phyloP scores from a whole-genome alignment of 2,113 vertebrate genomes.

The Syrmaticus mikado region DNA sequence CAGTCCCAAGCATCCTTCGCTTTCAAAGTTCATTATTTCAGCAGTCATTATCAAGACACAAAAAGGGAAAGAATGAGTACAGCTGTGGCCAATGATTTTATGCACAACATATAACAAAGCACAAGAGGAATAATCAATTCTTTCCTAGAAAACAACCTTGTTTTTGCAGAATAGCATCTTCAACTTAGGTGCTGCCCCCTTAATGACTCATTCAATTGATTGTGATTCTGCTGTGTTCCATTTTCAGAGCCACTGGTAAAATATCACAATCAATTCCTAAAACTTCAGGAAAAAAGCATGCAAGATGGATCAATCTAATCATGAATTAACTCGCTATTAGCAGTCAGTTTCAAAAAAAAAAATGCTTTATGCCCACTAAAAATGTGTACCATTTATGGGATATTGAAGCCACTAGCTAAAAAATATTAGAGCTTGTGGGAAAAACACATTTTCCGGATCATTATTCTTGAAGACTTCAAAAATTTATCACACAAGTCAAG shows the following conservation, averaged over 20 bases:
- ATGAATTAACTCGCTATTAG: background rate
- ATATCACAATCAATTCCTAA: background rate
- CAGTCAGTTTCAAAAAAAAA: conserved; percentile 8
- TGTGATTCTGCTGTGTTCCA: background rate
- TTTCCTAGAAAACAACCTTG: background rate
- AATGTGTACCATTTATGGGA: background rate
- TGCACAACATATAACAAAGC: background rate
- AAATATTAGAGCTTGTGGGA: background rate
- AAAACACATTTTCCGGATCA: conserved; percentile 50
- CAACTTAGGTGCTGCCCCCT: background rate
- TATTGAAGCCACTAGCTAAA: conserved; percentile 1
- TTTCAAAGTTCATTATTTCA: background rate
- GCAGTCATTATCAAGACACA: background rate
- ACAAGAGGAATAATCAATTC: background rate
- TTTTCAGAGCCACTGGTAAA: background rate
- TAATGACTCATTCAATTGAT: background rate
- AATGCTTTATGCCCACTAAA: background rate
- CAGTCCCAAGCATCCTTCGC: background rate
- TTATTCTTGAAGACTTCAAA: conserved; percentile 57
- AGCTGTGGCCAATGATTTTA: background rate
- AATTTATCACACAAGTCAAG: conserved; percentile 49
- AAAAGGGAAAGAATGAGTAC: background rate
- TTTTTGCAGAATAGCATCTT: background rate
- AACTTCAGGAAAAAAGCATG: background rate
- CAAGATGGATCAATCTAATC: background rate